Evolutionary conservation across 92 coral and sea anemone genomes (phyloP).

Genomic region (Parazoanthus atlanticus): DNA sequence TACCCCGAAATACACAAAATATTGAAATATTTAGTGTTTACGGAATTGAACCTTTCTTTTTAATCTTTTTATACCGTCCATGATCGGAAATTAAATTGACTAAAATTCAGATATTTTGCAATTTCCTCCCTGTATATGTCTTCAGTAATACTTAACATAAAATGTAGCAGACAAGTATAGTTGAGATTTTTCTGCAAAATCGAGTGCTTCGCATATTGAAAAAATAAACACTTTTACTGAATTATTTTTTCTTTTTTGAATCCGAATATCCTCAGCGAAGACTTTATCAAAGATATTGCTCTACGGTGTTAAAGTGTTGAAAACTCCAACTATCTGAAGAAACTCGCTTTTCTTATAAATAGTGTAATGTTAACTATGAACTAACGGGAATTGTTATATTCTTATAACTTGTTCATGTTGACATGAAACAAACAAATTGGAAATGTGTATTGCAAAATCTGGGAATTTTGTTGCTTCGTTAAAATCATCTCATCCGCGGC

Average conservation of each 20-base stretch:
- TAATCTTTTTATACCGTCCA: neutral
- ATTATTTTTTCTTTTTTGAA: neutral
- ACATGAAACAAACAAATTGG: too few relatives aligned
- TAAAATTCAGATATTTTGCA: neutral
- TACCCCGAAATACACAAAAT: slow-evolving; percentile 8
- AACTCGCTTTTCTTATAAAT: neutral
- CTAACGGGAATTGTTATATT: neutral
- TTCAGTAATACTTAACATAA: neutral
- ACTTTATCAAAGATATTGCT: neutral
- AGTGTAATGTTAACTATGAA: neutral
- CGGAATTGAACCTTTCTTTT: neutral
- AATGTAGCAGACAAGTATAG: neutral
- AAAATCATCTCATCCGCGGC: too few relatives aligned
- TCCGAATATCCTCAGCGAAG: neutral
- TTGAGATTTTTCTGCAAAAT: neutral
- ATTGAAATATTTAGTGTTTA: slow-evolving; percentile 11
- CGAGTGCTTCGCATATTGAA: neutral
- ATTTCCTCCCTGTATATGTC: too few relatives aligned
- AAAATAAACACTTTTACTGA: neutral
- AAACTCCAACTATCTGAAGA: neutral
- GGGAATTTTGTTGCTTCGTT: too few relatives aligned
- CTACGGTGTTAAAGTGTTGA: neutral
- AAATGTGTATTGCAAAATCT: too few relatives aligned
- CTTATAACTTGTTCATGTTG: too few relatives aligned
- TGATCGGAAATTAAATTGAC: neutral